A percentile compares a stretch with the other conserved stretches of the same genome.
Conservation (phyloP, 2,797 vertebrate genomes). For the Euthynnus affinis region DNA sequence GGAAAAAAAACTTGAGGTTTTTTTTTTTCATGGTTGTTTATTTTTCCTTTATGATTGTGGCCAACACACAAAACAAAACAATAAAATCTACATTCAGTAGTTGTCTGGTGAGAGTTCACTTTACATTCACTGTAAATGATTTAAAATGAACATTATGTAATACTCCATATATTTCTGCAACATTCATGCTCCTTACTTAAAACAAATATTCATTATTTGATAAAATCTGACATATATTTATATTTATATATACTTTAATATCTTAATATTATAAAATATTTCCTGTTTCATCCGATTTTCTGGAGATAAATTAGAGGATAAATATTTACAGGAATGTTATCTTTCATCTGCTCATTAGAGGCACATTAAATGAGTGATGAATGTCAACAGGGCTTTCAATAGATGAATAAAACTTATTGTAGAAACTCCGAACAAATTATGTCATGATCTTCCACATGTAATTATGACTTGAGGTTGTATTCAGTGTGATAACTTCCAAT, state of each 20-base stretch:
- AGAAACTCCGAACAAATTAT: background rate
- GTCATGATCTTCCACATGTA: background rate
- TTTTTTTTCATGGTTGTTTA: background rate
- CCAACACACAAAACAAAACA: background rate
- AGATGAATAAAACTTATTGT: background rate
- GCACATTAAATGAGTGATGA: background rate
- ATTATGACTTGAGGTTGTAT: background rate
- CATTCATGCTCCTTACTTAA: background rate
- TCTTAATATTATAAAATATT: background rate
- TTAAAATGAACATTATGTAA: background rate
- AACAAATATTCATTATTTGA: background rate
- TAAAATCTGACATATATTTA: background rate
- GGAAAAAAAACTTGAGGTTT: too few species aligned
- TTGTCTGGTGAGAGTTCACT: background rate
- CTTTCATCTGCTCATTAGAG: background rate
- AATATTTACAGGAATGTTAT: slow-evolving; percentile 4
- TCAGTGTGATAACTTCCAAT: background rate
- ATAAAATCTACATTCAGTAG: slow-evolving; percentile 25
- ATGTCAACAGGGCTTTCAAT: background rate
- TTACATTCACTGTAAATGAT: slow-evolving; percentile 1
- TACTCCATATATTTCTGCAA: background rate
- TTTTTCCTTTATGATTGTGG: background rate
- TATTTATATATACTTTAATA: background rate
- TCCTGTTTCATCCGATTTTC: background rate
- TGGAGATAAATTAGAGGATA: slow-evolving; percentile 33